phyloP scores from a whole-genome alignment of 2,113 vertebrate species.

The Dipodomys stephensi region DNA sequence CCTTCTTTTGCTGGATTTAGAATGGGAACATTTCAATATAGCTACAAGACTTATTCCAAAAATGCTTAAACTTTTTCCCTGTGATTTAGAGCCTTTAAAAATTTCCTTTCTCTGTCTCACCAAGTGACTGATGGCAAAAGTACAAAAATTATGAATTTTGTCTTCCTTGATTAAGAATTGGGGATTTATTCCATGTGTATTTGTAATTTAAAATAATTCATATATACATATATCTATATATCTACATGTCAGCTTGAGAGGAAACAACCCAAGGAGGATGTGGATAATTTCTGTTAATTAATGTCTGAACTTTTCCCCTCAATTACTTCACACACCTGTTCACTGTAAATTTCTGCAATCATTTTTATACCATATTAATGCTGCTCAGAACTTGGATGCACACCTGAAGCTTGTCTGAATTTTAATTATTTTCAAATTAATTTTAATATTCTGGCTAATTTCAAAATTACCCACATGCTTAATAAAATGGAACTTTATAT shows the following conservation, averaged over 20 bases:
- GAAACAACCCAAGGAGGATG: constrained; percentile 78
- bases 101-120: constrained; percentile 9
- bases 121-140: constrained; percentile 57
- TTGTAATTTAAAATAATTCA: constrained; percentile 75
- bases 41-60: neutral
- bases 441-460: constrained; percentile 87
- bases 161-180: constrained; percentile 52
- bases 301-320: constrained; percentile 77
- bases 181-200: neutral
- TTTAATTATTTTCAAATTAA: constrained; percentile 91
- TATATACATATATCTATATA: constrained; percentile 67
- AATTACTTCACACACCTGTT: constrained; percentile 88
- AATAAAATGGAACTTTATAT: constrained; percentile 86
- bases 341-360: constrained; percentile 86
- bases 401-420: constrained; percentile 81
- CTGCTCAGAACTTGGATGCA: constrained; percentile 83
- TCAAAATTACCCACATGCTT: constrained; percentile 82
- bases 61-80: constrained; percentile 44
- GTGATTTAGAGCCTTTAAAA: neutral
- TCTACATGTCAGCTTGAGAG: constrained; percentile 78
- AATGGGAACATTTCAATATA: neutral
- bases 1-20: constrained; percentile 39
- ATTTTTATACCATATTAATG: constrained; percentile 83
- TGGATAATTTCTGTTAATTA: constrained; percentile 86
- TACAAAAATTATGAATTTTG: constrained; percentile 52